Percentiles rank a stretch among this genome's conserved stretches.
Evolutionary conservation across 2,888 invertebrate species (phyloP).

Genomic region (Willowsia nigromaculata): DNA sequence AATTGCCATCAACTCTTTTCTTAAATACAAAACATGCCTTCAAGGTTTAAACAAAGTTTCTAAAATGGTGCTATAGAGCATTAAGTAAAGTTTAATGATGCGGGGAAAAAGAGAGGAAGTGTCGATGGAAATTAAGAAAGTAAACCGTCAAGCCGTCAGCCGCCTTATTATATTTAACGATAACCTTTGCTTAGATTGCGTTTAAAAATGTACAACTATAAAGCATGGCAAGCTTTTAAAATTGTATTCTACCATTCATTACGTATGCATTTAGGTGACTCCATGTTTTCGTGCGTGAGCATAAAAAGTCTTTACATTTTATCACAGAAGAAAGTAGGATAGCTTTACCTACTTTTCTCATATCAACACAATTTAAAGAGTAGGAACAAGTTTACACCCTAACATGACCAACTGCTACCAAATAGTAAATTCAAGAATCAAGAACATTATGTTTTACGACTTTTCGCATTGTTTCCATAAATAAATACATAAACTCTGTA

Average conservation of each 20-base stretch:
- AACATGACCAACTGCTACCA: not conserved
- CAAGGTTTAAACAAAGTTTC: not conserved
- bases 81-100: not conserved
- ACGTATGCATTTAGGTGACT: constrained; percentile 14
- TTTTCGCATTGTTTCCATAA: not conserved
- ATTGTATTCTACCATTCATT: not conserved
- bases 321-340: no score
- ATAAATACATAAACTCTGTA: no score
- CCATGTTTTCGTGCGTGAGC: not conserved
- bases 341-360: no score
- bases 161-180: not conserved
- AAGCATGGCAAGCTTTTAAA: no score
- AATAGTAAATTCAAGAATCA: not conserved
- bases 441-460: not conserved
- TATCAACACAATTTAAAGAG: not conserved
- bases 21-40: not conserved
- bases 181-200: not conserved
- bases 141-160: not conserved
- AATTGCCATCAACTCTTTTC: not conserved
- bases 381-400: not conserved
- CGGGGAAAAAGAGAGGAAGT: not conserved
- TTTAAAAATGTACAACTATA: no score
- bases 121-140: constrained; percentile 15
- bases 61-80: not conserved
- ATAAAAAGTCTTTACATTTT: not conserved